Evolutionary conservation across 1,140 invertebrate genomes (phyloP), one percentile per base, ranked within the genome.

Genomic region (Arctopsyche grandis): DNA sequence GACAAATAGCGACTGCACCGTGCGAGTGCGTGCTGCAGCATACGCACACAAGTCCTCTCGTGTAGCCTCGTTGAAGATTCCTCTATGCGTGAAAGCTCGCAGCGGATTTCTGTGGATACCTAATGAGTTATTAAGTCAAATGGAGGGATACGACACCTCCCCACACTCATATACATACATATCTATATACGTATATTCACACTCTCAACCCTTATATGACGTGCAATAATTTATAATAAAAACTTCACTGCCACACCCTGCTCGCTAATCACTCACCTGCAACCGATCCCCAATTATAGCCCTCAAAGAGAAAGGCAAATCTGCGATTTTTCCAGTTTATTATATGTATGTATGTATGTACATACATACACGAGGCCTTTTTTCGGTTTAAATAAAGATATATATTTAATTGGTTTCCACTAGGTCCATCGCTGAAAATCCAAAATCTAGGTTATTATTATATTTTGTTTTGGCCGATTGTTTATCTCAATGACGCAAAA

Each of bases 71-170:
- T 74, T 74, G 22, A 46, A 12, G 38, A 74, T 46, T 74, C 24
- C 14, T 16, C 12, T 22, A 74, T 74, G 44, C 69, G 69, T 71
- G 69, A 71, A 71, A 71, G 69, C 69, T 71, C 69, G 21, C 48
- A 1, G 10, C n/a, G 19, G 9, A 56, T 43, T 60, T 63, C 56
- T 76, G 56, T 63, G 56, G 52, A 76, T 29, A 63, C 56, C 74
- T 76, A 76, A 76, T 58, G 74, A 76, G 74, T 76, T 76, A 76
- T 76, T 76, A 76, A 48, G 74, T 76, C 52, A 76, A 63, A 76
- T 76, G 74, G 74, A 76, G 52, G 74, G 56, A 76, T 48, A 52
- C 48, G 48, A 52, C 48, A 52, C 16, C 48, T 38, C 29, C 29
- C 29, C 29, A 38, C 7, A 38, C 29, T 38, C 29, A 38, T 38